phyloP scores from a whole-genome alignment of 2,113 vertebrate genomes.

The Macquaria ambigua region DNA sequence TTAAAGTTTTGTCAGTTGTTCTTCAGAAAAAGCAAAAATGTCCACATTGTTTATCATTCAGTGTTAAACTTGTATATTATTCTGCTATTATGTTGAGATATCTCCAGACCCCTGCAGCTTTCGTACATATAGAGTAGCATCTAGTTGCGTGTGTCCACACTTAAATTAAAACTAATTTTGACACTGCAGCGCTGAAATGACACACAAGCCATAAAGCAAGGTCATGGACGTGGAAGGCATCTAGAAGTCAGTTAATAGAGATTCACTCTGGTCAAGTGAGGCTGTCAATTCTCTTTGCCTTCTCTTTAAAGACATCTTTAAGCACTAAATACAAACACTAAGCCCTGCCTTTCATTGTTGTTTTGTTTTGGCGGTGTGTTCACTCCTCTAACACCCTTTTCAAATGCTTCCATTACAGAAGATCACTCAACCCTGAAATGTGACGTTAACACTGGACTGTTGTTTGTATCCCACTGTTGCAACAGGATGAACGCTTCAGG shows the following conservation, averaged over 20 bases:
- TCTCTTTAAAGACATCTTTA: slow-evolving; percentile 15
- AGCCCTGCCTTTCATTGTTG: slow-evolving; percentile 7
- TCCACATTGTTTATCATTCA: background rate
- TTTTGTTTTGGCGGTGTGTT: slow-evolving; percentile 1
- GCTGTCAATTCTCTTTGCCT: slow-evolving; percentile 3
- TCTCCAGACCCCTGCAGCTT: background rate
- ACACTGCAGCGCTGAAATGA: slow-evolving; percentile 19
- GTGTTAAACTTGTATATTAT: background rate
- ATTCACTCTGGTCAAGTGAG: slow-evolving; percentile 17
- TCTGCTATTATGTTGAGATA: background rate
- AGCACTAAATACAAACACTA: background rate
- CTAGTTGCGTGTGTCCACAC: slow-evolving; percentile 8
- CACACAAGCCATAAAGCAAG: slow-evolving; percentile 46
- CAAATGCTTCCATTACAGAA: slow-evolving; percentile 8
- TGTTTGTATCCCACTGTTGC: slow-evolving; percentile 48
- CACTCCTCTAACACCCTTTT: slow-evolving; percentile 13
- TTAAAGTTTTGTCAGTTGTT: background rate
- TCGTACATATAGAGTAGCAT: background rate
- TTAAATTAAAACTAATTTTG: slow-evolving; percentile 27
- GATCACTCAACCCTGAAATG: slow-evolving; percentile 39
- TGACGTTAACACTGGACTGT: slow-evolving; percentile 29
- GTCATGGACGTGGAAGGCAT: slow-evolving; percentile 20
- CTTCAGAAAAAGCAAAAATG: background rate
- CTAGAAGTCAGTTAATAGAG: slow-evolving; percentile 24
- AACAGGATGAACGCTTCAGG: slow-evolving; percentile 90